Base-by-base conservation (phyloP, 2,888 invertebrate genomes). In the Andrena flavipes region DNA sequence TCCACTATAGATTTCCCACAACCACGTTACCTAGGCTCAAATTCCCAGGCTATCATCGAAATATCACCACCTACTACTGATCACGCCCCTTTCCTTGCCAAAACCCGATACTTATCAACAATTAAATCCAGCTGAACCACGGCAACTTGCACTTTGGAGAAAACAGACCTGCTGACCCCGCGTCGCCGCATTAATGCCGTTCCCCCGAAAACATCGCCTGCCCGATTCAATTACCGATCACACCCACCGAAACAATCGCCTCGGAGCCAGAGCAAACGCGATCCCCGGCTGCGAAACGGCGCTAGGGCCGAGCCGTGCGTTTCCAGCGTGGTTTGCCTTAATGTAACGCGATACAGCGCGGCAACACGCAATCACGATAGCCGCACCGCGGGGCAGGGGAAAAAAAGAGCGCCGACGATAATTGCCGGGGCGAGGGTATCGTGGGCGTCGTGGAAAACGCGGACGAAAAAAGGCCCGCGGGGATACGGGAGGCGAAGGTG, bases 391-490 rank as follows among this genome's bases (percentile, higher is more conserved):
- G 20, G 62, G n/a, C 35, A 49, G n/a, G 13, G 10, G 8, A 1
- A 23, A 59, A 54, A 59, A 54, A 64, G 35, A 33, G 23, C 49
- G 51, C 7, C 35, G 42, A 73, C 16, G 70, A 75, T 80, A 81
- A 81, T 81, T 81, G 74, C 33, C 64, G 33, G 70, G 68, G 35
- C 67, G 54, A 77, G 67, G 20, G 70, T 59, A 71, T 76, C 79
- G 86, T 77, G 86, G 84, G 80, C 80, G 85, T 69, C 26, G 26
- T 62, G 51, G 62, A 62, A 67, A 73, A 79, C 48, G 67, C 71
- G 76, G 51, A 72, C 49, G 59, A 56, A 67, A 62, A 68, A 73
- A 60, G 68, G 69, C 56, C 42, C 26, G 35, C 56, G 64, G 29
- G 49, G 13, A 13, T 16, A 30, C 10, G 60, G 48, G 56, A 62